These are phyloP conservation scores for Colostygia pectinataria DNA, from an alignment of 2,888 invertebrate genomes.

Conservation along the genomic window DNA sequence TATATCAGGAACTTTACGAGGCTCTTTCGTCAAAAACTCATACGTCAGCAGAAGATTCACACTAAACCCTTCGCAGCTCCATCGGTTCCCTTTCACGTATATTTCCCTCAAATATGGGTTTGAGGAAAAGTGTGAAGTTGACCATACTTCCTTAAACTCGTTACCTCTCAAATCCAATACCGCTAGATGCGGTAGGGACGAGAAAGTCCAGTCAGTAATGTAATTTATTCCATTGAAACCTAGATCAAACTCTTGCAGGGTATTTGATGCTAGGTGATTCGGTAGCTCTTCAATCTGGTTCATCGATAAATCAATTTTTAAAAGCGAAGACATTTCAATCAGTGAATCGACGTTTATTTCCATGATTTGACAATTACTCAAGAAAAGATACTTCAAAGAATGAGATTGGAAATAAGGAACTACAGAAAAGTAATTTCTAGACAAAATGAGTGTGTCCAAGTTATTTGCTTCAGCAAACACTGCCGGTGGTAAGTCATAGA, in stretches of 20 bases:
- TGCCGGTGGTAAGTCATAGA: conserved; percentile 80
- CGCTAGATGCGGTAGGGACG: conserved; percentile 84
- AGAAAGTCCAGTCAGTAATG: conserved; percentile 84
- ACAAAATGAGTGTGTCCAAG: conserved; percentile 84
- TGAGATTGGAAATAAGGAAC: conserved; percentile 82
- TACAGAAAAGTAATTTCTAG: conserved; percentile 85
- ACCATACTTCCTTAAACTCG: conserved; percentile 85
- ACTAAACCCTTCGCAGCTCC: conserved; percentile 88
- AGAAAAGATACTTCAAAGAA: conserved; percentile 81
- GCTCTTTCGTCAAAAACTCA: conserved; percentile 82
- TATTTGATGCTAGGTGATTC: conserved; percentile 80
- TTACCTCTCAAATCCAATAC: conserved; percentile 88
- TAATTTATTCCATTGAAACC: conserved; percentile 83
- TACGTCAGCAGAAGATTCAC: conserved; percentile 83
- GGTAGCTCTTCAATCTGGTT: conserved; percentile 86
- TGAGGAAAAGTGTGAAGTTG: conserved; percentile 82
- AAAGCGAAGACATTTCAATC: conserved; percentile 80
- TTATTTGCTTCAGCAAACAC: conserved; percentile 82
- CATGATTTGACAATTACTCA: conserved; percentile 86
- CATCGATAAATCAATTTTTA: conserved; percentile 84
- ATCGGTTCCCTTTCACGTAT: conserved; percentile 87
- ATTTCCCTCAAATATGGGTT: conserved; percentile 84
- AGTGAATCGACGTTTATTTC: conserved; percentile 77
- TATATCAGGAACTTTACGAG: conserved; percentile 71
- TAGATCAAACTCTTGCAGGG: conserved; percentile 83